phyloP scores from a whole-genome alignment of 92 coral and sea anemone genomes.

The Porites evermanni region DNA sequence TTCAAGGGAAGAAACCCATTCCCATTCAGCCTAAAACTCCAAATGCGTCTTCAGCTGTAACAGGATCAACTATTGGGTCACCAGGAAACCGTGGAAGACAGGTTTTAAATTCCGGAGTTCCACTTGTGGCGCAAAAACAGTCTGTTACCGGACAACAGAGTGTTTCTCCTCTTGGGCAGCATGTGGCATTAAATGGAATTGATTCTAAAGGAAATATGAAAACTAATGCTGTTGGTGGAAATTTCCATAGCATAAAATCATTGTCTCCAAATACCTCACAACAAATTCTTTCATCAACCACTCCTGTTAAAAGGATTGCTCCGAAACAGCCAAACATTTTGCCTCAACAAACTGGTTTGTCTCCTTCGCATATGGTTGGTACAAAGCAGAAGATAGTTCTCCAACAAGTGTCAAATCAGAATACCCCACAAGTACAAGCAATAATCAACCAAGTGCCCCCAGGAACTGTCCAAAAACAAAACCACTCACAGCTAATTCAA shows the following conservation, averaged over 20 bases:
- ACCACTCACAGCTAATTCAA: slow-evolving; percentile 49
- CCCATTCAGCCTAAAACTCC: slow-evolving; percentile 90
- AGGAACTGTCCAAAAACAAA: slow-evolving; percentile 35
- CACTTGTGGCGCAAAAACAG: slow-evolving; percentile 38
- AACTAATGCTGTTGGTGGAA: slow-evolving; percentile 17
- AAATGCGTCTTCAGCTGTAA: slow-evolving; percentile 43
- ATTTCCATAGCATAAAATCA: slow-evolving; percentile 44
- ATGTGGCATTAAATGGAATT: slow-evolving; percentile 34
- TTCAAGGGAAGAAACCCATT: slow-evolving; percentile 88
- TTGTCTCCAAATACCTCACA: slow-evolving; percentile 27
- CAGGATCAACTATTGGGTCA: slow-evolving; percentile 28
- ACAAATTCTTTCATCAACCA: slow-evolving; percentile 45
- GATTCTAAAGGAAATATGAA: slow-evolving; percentile 32
- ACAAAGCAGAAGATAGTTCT: slow-evolving; percentile 54
- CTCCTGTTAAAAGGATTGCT: slow-evolving; percentile 84
- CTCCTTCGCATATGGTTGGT: slow-evolving; percentile 59
- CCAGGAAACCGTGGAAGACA: slow-evolving; percentile 23
- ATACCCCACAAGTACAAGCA: slow-evolving; percentile 48
- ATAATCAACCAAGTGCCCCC: slow-evolving; percentile 54
- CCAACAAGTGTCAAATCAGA: slow-evolving; percentile 28
- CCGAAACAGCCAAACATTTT: slow-evolving; percentile 81
- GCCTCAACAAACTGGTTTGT: slow-evolving; percentile 63
- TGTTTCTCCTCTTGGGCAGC: slow-evolving; percentile 15
- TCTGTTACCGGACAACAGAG: slow-evolving; percentile 20
- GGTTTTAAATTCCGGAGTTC: slow-evolving; percentile 21